phyloP scores from a whole-genome alignment of 2,888 invertebrate species.

The Apotomis capreana region DNA sequence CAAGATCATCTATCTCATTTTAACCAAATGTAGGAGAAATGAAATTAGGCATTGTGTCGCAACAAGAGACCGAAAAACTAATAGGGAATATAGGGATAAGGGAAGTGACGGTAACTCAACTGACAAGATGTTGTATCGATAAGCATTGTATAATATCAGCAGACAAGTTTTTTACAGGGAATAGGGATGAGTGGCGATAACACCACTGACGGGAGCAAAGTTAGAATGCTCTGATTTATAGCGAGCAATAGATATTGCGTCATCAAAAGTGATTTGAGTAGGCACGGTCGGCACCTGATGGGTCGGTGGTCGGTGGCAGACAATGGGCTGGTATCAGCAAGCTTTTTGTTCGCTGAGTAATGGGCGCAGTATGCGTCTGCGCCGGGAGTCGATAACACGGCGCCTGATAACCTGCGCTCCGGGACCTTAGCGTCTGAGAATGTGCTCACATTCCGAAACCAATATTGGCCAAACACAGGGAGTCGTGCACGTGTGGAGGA shows the following conservation, averaged over 20 bases:
- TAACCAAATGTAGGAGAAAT: too few species aligned
- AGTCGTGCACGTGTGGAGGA: conserved; percentile 19
- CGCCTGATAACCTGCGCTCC: conserved; percentile 57
- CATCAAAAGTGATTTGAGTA: conserved; percentile 1
- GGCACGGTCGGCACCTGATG: conserved; percentile 31
- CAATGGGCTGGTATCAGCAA: conserved; percentile 29
- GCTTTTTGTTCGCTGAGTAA: conserved; percentile 55
- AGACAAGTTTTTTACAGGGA: too few species aligned
- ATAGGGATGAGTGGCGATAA: too few species aligned
- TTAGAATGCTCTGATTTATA: too few species aligned
- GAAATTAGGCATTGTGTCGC: too few species aligned
- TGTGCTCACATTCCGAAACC: conserved; percentile 34
- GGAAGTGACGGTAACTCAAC: too few species aligned
- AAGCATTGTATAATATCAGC: too few species aligned
- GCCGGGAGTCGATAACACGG: conserved; percentile 57
- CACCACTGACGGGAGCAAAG: too few species aligned
- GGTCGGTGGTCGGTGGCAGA: conserved; percentile 25
- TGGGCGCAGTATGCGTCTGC: conserved; percentile 59
- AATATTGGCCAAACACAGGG: conserved; percentile 28
- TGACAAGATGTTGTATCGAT: too few species aligned
- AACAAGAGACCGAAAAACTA: too few species aligned
- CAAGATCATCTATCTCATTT: too few species aligned
- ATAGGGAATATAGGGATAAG: too few species aligned
- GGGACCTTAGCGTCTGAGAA: conserved; percentile 36
- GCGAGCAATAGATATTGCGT: conserved; percentile 9